A percentile compares a stretch with the other conserved stretches of the same genome.
Conservation (phyloP, 2,888 invertebrate genomes). For the Hydriomena furcata region DNA sequence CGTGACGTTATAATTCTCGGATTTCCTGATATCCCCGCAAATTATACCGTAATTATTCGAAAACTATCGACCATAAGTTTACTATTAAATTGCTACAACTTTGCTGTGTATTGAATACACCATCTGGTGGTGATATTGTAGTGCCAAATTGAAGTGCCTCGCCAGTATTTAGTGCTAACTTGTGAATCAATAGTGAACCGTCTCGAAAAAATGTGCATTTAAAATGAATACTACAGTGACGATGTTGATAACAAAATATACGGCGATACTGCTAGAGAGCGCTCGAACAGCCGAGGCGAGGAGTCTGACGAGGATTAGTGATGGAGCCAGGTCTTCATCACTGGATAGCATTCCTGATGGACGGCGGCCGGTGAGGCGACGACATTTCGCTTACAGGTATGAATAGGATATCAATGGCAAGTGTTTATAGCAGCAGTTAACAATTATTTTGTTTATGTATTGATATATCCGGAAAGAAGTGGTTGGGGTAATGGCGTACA, state of each 20-base stretch:
- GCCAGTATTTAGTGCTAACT: background rate
- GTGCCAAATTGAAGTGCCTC: background rate
- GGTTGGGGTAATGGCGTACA: no score
- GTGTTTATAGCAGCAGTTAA: no score
- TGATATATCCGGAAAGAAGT: no score
- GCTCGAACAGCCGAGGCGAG: conserved; percentile 79
- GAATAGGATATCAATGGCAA: background rate
- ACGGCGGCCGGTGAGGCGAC: conserved; percentile 56
- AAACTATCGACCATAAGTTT: conserved; percentile 2
- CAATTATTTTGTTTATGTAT: no score
- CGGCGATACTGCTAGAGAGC: conserved; percentile 87
- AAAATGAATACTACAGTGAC: conserved; percentile 24
- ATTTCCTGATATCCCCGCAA: conserved; percentile 17
- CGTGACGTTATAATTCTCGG: conserved; percentile 15
- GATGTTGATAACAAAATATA: conserved; percentile 89
- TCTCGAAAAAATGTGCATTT: conserved; percentile 1
- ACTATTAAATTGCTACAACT: background rate
- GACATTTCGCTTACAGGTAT: conserved; percentile 68
- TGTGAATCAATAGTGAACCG: conserved; percentile 10
- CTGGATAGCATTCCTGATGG: conserved; percentile 57
- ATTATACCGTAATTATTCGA: background rate
- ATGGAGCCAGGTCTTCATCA: conserved; percentile 61
- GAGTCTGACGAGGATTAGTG: conserved; percentile 51
- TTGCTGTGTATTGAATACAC: background rate
- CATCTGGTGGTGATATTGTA: background rate